Conservation (phyloP, 2,888 invertebrate species). For the Pseudeuparius sepicola region DNA sequence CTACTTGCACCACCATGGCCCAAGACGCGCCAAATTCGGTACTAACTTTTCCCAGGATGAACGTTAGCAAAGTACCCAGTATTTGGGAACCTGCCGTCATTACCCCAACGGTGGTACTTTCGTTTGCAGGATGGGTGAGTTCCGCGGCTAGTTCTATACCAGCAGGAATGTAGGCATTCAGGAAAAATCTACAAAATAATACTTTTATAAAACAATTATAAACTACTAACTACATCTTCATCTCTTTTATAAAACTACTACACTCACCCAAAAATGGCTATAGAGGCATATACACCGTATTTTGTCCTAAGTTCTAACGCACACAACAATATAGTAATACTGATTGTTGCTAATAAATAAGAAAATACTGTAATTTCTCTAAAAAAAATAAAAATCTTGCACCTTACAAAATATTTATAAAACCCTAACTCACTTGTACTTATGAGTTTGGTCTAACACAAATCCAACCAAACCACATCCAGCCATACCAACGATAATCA, state of each 20-base stretch:
- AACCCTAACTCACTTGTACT: slow-evolving; percentile 81
- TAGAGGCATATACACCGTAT: slow-evolving; percentile 25
- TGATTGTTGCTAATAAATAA: slow-evolving; percentile 22
- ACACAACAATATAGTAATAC: slow-evolving; percentile 24
- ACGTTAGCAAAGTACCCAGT: slow-evolving; percentile 23
- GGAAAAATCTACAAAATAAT: slow-evolving; percentile 26
- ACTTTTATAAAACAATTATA: slow-evolving; percentile 4
- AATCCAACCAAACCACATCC: slow-evolving; percentile 87
- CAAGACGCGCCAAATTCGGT: slow-evolving; percentile 25
- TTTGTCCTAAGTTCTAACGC: slow-evolving; percentile 25
- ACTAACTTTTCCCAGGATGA: slow-evolving; percentile 22
- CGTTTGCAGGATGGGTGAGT: slow-evolving; percentile 28
- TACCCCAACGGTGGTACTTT: slow-evolving; percentile 29
- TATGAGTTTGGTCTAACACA: slow-evolving; percentile 83
- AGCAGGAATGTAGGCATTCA: slow-evolving; percentile 29
- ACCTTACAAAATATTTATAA: too few species aligned
- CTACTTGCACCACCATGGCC: slow-evolving; percentile 24
- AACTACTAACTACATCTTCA: neutral
- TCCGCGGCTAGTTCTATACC: slow-evolving; percentile 30
- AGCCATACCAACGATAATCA: slow-evolving; percentile 84
- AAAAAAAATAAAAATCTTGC: slow-evolving; percentile 18
- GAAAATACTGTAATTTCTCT: slow-evolving; percentile 27
- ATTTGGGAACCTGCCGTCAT: slow-evolving; percentile 27
- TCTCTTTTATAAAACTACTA: neutral
- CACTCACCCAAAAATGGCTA: slow-evolving; percentile 27